Evolutionary conservation across 1,140 invertebrate genomes (phyloP).

Genomic region (Solen grandis): DNA sequence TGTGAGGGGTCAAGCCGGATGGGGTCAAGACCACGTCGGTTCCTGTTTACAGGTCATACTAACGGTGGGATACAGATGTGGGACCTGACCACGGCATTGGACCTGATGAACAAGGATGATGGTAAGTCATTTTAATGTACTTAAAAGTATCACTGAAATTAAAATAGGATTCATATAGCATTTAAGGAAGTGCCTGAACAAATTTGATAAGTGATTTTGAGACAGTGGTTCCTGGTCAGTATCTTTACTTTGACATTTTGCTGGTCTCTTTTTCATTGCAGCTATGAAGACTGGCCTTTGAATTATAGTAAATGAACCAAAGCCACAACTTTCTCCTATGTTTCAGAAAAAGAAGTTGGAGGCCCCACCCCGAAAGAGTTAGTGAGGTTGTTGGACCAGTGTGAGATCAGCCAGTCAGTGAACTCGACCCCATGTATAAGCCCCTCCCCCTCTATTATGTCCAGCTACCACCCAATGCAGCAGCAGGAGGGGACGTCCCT

Average conservation of each 20-base stretch:
- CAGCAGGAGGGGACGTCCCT: neutral
- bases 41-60: conserved; percentile 96
- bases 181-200: no score
- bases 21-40: conserved; percentile 93
- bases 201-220: no score
- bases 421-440: conserved; percentile 89
- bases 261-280: no score
- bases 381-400: conserved; percentile 94
- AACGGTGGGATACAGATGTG: conserved; percentile 97
- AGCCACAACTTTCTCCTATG: no score
- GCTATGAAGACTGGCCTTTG: no score
- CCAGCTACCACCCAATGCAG: conserved; percentile 16
- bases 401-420: conserved; percentile 86
- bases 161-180: no score
- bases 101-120: conserved; percentile 86
- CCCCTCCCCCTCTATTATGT: conserved; percentile 85
- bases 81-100: conserved; percentile 97
- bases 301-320: no score
- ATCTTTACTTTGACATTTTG: no score
- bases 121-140: no score
- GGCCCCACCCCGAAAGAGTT: conserved; percentile 95
- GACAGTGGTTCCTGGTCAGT: no score
- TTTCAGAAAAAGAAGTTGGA: conserved; percentile 81
- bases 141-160: no score
- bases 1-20: conserved; percentile 95